Evolutionary conservation across 2,797 vertebrate genomes (phyloP).

Genomic region (Myotis myotis): DNA sequence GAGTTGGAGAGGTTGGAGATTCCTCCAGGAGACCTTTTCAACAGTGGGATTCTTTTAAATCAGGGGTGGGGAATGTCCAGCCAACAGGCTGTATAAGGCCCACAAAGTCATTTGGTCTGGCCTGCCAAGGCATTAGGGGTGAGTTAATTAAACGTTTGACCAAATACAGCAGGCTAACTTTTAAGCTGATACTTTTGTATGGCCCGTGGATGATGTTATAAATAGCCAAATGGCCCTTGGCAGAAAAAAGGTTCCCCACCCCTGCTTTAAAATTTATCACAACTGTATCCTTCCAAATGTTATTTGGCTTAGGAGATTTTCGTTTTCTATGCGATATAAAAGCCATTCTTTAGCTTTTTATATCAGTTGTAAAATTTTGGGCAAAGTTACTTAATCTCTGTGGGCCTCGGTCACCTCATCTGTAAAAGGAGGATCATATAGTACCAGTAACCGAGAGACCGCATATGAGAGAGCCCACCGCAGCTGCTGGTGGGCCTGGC

Average conservation of each 20-base stretch:
- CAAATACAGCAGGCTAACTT: no score
- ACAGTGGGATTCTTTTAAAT: background rate
- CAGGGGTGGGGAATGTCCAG: no score
- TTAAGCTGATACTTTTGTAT: no score
- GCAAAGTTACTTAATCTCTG: background rate
- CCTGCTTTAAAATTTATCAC: background rate
- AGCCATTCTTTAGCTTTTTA: background rate
- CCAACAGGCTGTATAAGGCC: no score
- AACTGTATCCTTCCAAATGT: background rate
- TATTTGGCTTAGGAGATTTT: background rate
- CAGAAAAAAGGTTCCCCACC: no score
- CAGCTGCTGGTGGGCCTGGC: background rate
- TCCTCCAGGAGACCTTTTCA: background rate
- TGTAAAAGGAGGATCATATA: background rate
- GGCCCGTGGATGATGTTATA: no score
- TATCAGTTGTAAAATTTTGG: background rate
- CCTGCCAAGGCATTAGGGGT: no score
- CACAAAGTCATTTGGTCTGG: no score
- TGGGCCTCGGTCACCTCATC: background rate
- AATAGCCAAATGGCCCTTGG: no score
- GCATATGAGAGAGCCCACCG: rapidly evolving
- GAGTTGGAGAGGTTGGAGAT: background rate
- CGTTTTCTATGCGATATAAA: background rate
- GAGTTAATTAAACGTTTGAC: no score
- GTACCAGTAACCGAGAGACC: background rate